Base-by-base conservation (phyloP, 35 echinoderm and acorn worm species). In the Chiridota heheva region DNA sequence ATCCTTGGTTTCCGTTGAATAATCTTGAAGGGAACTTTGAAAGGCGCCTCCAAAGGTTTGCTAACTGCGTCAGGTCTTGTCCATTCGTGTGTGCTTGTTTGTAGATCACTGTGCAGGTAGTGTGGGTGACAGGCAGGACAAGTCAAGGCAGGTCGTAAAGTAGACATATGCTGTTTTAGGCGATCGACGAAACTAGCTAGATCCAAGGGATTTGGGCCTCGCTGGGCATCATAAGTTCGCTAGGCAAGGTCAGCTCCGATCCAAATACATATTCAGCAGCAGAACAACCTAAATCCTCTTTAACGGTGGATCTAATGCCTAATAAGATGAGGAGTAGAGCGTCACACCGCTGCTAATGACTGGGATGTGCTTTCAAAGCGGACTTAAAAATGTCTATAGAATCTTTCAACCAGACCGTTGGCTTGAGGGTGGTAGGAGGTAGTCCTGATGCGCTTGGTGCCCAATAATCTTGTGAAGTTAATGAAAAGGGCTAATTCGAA, bases 241-340 rank as follows among this genome's bases (percentile, higher is more conserved):
- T 67, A 20, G 85, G 85, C 56, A 82, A 65, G 10, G 58, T 18
- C 35, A 88, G 32, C 3, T 73, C 81, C 5, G 85, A 81, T 13
- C 75, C 85, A 81, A 51, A 87, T 12, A 87, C 85, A n/a, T n/a
- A n/a, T n/a, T n/a, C 40, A 80, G 67, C 75, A 5, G 86, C 79
- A 18, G 61, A 55, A 60, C 77, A 82, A 10, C 47, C 40, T 16
- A 88, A 30, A 36, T 88, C 86, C 3, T 25, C 49, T 55, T 87
- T 87, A 25, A 80, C 58, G 18, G 73, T 40, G 58, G 73, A 67
- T 34, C 84, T 38, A 31, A 87, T 80, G 5, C 84, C 84, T n/a
- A 80, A 74, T 29, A 87, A 40, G 7, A 68, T 76, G 73, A 87
- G 59, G 4, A 76, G 85, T 22, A 81, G 44, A 17, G 60, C 41